Evolutionary conservation across 1,140 invertebrate species (phyloP), one percentile per base, ranked within the genome.

Genomic region (Nebria ingens): DNA sequence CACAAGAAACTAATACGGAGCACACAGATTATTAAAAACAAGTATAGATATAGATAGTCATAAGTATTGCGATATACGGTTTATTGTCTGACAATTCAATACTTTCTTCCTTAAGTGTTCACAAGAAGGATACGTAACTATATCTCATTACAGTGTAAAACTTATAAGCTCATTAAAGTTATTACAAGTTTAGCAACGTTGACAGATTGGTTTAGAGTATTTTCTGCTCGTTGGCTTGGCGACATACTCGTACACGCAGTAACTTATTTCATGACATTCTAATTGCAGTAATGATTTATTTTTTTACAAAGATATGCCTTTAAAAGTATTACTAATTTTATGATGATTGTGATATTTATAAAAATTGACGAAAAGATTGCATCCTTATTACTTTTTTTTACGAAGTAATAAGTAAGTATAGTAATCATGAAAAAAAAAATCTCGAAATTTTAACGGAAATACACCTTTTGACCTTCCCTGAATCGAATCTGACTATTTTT

Each of bases 211-310:
- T n/a, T n/a, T n/a, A n/a, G n/a, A n/a, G n/a, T n/a, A n/a, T n/a
- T 34, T 9, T 45, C 9, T 6, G 15, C 17, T 4, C 4, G 40
- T 45, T 9, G 9, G 15, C 17, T 4, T 17, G 40, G 9, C 15
- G 9, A 17, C 17, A 11, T 17, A 12, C 40, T 3, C 9, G 3
- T 4, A 12, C 9, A 45, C 17, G 9, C 9, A 45, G 40, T 12
- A 45, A 45, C 17, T 45, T 12, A 45, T 45, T 34, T n/a, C 25
- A 34, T 34, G 40, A 45, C 17, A 45, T 45, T 45, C 40, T 12
- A 45, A 45, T 45, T 45, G 40, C 25, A 34, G n/a, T 34, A 34
- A 45, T 45, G 40, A 45, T 45, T 45, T 45, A 34, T 34, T 34
- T n/a, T 34, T n/a, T 34, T 34, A 45, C 17, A 45, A 17, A 45